Evolutionary conservation across 2,113 vertebrate genomes (phyloP).

Genomic region (Etheostoma spectabile): DNA sequence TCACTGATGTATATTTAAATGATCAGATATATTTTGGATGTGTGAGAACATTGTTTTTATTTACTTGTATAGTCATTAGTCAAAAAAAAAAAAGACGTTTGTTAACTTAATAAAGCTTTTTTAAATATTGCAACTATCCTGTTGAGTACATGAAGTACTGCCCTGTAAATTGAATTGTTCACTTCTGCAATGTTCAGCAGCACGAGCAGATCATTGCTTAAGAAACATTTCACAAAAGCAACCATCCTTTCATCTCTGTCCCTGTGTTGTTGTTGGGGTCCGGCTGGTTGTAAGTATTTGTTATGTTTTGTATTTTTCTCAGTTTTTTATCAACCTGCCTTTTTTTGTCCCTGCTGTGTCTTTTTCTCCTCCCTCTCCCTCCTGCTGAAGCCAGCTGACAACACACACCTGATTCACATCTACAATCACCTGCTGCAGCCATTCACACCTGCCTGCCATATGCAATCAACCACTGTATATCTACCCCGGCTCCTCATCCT

Average conservation of each 20-base stretch:
- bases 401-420: too few species aligned
- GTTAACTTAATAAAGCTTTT: constrained; percentile 25
- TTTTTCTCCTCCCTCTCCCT: too few species aligned
- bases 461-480: too few species aligned
- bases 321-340: too few species aligned
- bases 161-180: background rate
- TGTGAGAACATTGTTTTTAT: background rate
- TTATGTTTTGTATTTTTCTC: too few species aligned
- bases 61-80: background rate
- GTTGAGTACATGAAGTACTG: background rate
- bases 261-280: too few species aligned
- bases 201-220: constrained; percentile 26
- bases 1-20: background rate
- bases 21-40: background rate
- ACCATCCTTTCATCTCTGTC: background rate
- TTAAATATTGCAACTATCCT: background rate
- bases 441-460: too few species aligned
- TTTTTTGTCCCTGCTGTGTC: too few species aligned
- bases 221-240: constrained; percentile 8
- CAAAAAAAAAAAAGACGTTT: background rate
- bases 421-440: too few species aligned
- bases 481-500: too few species aligned
- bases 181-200: constrained; percentile 1
- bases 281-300: too few species aligned
- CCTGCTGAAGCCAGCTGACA: too few species aligned